Conservation (phyloP, 92 coral and sea anemone genomes). For the Umimayanthus kanabou region DNA sequence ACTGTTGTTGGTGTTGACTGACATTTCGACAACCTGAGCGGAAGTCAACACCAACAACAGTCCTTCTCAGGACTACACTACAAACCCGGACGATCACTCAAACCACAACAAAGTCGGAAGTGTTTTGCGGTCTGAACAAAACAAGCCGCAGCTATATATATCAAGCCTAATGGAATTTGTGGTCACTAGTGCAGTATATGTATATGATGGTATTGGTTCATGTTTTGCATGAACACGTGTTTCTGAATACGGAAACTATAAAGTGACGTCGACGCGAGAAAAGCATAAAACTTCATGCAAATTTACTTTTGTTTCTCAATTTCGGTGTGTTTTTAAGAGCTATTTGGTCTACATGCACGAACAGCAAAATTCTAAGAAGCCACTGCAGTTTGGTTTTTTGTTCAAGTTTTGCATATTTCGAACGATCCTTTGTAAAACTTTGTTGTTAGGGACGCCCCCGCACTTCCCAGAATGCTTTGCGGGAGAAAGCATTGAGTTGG, state of each 20-base stretch:
- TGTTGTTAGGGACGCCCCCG: constrained; percentile 43
- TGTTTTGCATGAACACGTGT: constrained; percentile 9
- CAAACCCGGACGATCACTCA: too few relatives aligned
- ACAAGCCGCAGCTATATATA: not conserved
- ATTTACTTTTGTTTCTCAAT: not conserved
- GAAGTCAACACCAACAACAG: too few relatives aligned
- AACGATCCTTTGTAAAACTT: not conserved
- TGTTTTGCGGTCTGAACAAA: too few relatives aligned
- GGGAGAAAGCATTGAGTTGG: not conserved
- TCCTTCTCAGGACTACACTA: too few relatives aligned
- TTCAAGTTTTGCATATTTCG: not conserved
- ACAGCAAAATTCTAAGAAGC: not conserved
- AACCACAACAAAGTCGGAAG: too few relatives aligned
- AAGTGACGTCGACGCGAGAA: not conserved
- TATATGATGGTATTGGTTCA: not conserved
- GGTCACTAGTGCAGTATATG: not conserved
- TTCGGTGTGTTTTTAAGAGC: too few relatives aligned
- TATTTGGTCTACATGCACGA: not conserved
- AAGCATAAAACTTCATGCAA: not conserved
- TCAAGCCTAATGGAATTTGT: not conserved
- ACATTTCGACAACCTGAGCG: too few relatives aligned
- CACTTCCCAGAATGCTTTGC: constrained; percentile 5
- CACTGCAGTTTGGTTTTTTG: not conserved
- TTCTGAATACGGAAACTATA: not conserved
- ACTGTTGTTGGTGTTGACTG: too few relatives aligned